Conservation (phyloP, 2,797 vertebrate species). For the Halcyon chelicuti region DNA sequence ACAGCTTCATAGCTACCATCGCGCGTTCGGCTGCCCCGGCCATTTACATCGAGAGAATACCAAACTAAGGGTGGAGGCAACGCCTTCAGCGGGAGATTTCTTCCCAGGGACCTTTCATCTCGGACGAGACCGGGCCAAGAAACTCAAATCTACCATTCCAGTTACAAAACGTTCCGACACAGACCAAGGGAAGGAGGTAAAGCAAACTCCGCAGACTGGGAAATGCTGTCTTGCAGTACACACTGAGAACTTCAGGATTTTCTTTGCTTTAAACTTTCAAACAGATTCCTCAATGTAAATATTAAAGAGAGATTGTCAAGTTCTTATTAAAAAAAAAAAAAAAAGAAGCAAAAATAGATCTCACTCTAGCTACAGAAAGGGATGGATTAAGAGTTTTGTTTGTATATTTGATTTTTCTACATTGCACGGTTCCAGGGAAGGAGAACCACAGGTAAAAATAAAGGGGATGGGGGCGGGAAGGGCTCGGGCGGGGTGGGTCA, state of each 20-base stretch:
- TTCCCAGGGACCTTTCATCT: not conserved
- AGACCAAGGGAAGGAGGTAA: not conserved
- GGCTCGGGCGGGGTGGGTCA: constrained; percentile 29
- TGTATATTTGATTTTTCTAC: constrained; percentile 86
- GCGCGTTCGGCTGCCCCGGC: constrained; percentile 82
- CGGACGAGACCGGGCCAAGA: not conserved
- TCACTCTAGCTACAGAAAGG: constrained; percentile 79
- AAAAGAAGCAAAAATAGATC: constrained; percentile 67
- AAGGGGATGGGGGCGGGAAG: not conserved
- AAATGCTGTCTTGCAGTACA: not conserved
- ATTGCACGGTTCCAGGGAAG: constrained; percentile 82
- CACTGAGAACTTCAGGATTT: constrained; percentile 65
- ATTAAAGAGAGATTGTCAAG: constrained; percentile 73
- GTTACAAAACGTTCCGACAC: not conserved
- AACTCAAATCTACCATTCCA: not conserved
- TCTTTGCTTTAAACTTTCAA: constrained; percentile 76
- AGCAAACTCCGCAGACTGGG: not conserved
- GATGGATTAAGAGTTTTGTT: constrained; percentile 81
- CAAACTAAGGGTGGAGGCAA: constrained; percentile 65
- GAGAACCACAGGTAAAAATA: constrained; percentile 76
- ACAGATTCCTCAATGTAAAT: constrained; percentile 81
- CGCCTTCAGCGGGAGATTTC: not conserved
- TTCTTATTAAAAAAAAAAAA: constrained; percentile 80
- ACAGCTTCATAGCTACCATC: constrained; percentile 84
- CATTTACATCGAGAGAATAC: constrained; percentile 85